These are phyloP conservation scores for Erannis defoliaria DNA, from an alignment of 2,888 invertebrate genomes.

Conservation along the genomic window DNA sequence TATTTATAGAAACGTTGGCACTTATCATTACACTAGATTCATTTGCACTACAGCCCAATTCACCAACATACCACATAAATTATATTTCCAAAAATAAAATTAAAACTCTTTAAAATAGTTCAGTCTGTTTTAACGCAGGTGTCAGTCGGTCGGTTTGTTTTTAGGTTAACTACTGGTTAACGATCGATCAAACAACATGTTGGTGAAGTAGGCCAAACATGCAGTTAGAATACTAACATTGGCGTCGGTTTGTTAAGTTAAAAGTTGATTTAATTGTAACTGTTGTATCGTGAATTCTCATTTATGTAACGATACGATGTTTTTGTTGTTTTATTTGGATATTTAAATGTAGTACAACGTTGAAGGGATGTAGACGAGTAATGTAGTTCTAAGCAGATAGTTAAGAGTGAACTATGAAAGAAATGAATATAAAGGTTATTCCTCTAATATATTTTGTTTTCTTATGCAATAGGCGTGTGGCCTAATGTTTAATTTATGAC, in stretches of 20 bases:
- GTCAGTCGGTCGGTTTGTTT: constrained; percentile 3
- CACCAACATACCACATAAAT: neutral
- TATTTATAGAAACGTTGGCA: neutral
- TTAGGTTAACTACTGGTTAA: constrained; percentile 4
- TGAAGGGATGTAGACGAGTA: constrained; percentile 60
- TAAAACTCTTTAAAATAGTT: neutral
- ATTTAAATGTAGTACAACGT: constrained; percentile 53
- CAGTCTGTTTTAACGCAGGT: neutral
- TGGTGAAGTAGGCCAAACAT: constrained; percentile 4
- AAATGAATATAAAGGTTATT: constrained; percentile 85
- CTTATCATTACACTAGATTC: neutral
- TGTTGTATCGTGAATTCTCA: constrained; percentile 36
- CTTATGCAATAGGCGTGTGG: too few species aligned
- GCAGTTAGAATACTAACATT: constrained; percentile 16
- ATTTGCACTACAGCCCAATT: neutral
- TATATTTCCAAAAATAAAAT: neutral
- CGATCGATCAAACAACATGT: constrained; percentile 6
- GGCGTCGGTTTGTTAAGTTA: constrained; percentile 23
- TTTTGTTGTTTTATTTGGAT: constrained; percentile 51
- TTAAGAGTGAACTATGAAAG: constrained; percentile 76
- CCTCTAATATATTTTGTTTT: constrained; percentile 61
- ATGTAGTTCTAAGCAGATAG: constrained; percentile 70
- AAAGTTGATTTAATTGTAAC: constrained; percentile 30
- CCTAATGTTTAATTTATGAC: too few species aligned
- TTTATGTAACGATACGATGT: constrained; percentile 32